Conservation (phyloP, 2,797 vertebrate species). For the Eulemur albifrons region DNA sequence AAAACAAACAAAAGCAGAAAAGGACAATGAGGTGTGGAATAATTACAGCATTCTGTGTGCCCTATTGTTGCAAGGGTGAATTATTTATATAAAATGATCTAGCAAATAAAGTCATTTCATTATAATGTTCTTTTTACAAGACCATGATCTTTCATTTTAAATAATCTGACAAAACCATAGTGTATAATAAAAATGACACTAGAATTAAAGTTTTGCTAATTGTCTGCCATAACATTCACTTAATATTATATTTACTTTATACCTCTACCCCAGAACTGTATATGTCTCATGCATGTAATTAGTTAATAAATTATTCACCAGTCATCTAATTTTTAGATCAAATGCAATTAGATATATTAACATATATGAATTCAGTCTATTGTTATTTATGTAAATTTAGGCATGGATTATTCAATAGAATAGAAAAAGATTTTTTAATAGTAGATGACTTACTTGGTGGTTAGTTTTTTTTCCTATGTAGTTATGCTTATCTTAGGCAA, state of each 20-base stretch:
- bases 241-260: not conserved
- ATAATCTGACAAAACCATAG: not conserved
- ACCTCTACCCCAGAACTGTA: not conserved
- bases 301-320: not conserved
- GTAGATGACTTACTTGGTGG: not conserved
- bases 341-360: slow-evolving; percentile 47
- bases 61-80: not conserved
- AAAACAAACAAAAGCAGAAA: not conserved
- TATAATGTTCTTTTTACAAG: not conserved
- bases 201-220: not conserved
- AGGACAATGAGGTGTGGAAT: not conserved
- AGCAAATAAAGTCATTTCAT: not conserved
- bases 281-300: slow-evolving; percentile 3
- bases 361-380: slow-evolving; percentile 6
- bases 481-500: not conserved
- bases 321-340: slow-evolving; percentile 41
- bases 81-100: not conserved
- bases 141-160: not conserved
- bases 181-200: not conserved
- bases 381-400: slow-evolving; percentile 34
- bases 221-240: not conserved
- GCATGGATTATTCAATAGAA: slow-evolving; percentile 1
- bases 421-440: not conserved
- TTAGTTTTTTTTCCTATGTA: not conserved
- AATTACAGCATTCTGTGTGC: not conserved